Conservation (phyloP, 2,797 vertebrate species). For the Danio kyathit region DNA sequence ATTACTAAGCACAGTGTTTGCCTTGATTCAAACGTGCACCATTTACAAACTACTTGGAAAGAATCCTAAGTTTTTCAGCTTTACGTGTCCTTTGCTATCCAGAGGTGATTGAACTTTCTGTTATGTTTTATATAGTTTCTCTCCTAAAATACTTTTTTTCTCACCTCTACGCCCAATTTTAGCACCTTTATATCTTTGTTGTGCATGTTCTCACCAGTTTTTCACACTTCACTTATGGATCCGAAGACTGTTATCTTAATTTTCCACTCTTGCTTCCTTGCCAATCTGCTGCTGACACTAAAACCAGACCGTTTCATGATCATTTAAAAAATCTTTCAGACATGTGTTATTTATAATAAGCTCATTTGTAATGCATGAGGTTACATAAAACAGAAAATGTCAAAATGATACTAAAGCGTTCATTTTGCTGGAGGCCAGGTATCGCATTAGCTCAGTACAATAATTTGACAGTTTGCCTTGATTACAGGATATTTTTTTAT, state of each 20-base stretch:
- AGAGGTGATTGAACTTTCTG: not conserved
- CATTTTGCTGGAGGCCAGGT: conserved; percentile 53
- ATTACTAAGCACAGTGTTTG: conserved; percentile 38
- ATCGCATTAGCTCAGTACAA: conserved; percentile 55
- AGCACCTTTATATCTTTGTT: conserved; percentile 3
- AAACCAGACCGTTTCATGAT: conserved; percentile 53
- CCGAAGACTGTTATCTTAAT: not conserved
- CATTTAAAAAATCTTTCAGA: conserved; percentile 68
- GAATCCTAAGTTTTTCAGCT: conserved; percentile 4
- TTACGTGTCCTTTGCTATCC: not conserved
- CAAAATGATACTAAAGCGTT: conserved; percentile 62
- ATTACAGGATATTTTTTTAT: not conserved
- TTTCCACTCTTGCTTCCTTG: not conserved
- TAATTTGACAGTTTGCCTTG: conserved; percentile 42
- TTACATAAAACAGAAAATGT: conserved; percentile 74
- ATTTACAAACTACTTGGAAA: conserved; percentile 19
- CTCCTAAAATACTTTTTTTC: not conserved
- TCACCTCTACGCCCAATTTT: not conserved
- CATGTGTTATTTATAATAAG: conserved; percentile 72
- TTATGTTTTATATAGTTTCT: conserved; percentile 23
- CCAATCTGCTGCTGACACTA: conserved; percentile 21
- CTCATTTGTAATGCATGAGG: conserved; percentile 74
- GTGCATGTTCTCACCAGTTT: conserved; percentile 24
- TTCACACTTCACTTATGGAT: conserved; percentile 1
- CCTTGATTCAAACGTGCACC: conserved; percentile 21